Evolutionary conservation across 2,113 vertebrate species (phyloP), one percentile per base, ranked within the genome.

Genomic region (Bombycilla garrulus): DNA sequence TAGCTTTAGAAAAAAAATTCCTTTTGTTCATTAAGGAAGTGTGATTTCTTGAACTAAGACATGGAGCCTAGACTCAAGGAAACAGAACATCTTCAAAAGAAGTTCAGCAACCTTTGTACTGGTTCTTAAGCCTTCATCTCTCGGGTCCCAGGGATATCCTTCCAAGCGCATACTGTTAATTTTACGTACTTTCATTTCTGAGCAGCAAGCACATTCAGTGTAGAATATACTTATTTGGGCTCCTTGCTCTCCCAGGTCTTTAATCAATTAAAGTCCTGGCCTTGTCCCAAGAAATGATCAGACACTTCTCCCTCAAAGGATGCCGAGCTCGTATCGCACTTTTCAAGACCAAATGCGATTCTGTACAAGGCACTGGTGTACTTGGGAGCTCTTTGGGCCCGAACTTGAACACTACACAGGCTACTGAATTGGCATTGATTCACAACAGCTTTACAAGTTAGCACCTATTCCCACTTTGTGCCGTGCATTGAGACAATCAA

Each of bases 311-410:
- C 48, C n/a, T 69, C 3, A 2, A 33, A 60, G 26, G 19, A 74
- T n/a, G 35, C 38, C 48, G 51, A 15, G 7, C 31, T 74, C n/a
- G 7, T 28, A 65, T 7, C 0, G 0, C 26, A 0, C 25, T 73
- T 50, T 26, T 47, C 17, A 42, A 54, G 25, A 71, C 21, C 25
- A 50, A 81, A 44, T 2, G 3, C 1, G 2, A 44, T 15, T 33
- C 35, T 12, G 1, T 14, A 16, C 8, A 80, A 66, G 50, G 15
- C 9, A 5, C 31, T 57, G 21, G 9, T 36, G 11, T n/a, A 77
- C n/a, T 19, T 72, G 15, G 15, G 17, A 79, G 26, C 10, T 42
- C 21, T 26, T 19, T 54, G 12, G 24, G 23, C 21, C 51, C 50
- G 9, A 71, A 26, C 35, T 11, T 42, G 9, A 40, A 45, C 25